Conservation (phyloP, 64 coral and sea anemone species). For the Stichodactyla mertensii region DNA sequence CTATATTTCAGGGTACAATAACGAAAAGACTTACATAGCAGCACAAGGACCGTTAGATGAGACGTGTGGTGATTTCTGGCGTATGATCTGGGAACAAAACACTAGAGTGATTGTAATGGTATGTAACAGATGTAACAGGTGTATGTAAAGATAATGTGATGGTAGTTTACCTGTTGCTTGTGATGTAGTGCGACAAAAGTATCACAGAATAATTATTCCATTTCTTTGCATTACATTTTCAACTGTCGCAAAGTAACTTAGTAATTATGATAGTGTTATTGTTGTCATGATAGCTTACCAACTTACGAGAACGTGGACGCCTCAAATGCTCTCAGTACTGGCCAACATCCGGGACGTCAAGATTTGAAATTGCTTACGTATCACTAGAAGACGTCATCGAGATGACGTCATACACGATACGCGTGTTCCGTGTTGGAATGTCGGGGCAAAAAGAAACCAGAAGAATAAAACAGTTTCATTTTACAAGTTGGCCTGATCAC, state of each 20-base stretch:
- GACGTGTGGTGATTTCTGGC: constrained; percentile 79
- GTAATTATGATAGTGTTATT: background rate
- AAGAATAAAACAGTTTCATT: constrained; percentile 68
- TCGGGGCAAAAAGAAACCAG: constrained; percentile 35
- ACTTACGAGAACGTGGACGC: constrained; percentile 53
- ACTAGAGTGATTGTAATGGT: constrained; percentile 68
- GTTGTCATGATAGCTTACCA: constrained; percentile 37
- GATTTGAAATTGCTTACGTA: constrained; percentile 24
- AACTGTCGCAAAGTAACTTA: background rate
- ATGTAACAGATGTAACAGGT: background rate
- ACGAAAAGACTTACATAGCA: constrained; percentile 60
- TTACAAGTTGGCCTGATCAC: constrained; percentile 72
- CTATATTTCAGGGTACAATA: constrained; percentile 48
- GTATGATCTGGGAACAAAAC: constrained; percentile 83
- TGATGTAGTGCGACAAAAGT: no score
- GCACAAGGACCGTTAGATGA: constrained; percentile 78
- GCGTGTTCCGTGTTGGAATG: constrained; percentile 36
- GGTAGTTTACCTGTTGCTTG: no score
- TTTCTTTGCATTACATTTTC: no score
- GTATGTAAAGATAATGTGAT: no score
- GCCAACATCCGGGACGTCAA: constrained; percentile 32
- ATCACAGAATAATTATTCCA: no score
- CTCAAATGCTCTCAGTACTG: constrained; percentile 71
- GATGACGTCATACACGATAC: constrained; percentile 52
- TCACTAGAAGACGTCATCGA: constrained; percentile 35